phyloP scores from a whole-genome alignment of 2,888 invertebrate species.

The Malthinus seriepunctatus region DNA sequence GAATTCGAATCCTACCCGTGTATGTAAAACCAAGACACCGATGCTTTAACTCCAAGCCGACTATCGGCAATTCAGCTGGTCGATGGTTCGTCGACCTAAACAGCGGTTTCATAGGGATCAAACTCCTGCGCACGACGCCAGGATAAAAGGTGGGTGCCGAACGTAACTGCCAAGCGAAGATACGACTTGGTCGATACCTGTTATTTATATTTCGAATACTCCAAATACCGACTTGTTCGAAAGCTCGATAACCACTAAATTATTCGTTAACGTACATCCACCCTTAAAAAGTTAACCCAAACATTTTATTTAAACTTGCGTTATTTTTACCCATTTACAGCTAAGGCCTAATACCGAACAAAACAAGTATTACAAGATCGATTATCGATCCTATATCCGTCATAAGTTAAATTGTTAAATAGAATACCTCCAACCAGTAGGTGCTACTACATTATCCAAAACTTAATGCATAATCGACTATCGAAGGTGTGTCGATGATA shows the following conservation, averaged over 20 bases:
- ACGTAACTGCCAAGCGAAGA: conserved; percentile 23
- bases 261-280: no score
- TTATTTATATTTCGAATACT: conserved; percentile 18
- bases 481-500: background rate
- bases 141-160: conserved; percentile 25
- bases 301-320: no score
- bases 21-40: conserved; percentile 13
- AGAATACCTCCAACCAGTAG: no score
- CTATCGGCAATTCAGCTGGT: conserved; percentile 26
- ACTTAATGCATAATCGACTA: no score
- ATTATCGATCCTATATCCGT: no score
- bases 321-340: no score
- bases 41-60: conserved; percentile 19
- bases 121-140: conserved; percentile 30
- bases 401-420: no score
- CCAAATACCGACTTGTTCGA: background rate
- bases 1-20: conserved; percentile 18
- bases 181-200: conserved; percentile 24
- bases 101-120: conserved; percentile 28
- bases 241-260: background rate
- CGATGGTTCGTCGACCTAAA: conserved; percentile 27
- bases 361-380: no score
- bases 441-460: no score
- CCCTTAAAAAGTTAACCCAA: no score
- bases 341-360: no score